These are phyloP conservation scores for Isoperla grammatica DNA, from an alignment of 2,888 invertebrate species.

Conservation along the genomic window DNA sequence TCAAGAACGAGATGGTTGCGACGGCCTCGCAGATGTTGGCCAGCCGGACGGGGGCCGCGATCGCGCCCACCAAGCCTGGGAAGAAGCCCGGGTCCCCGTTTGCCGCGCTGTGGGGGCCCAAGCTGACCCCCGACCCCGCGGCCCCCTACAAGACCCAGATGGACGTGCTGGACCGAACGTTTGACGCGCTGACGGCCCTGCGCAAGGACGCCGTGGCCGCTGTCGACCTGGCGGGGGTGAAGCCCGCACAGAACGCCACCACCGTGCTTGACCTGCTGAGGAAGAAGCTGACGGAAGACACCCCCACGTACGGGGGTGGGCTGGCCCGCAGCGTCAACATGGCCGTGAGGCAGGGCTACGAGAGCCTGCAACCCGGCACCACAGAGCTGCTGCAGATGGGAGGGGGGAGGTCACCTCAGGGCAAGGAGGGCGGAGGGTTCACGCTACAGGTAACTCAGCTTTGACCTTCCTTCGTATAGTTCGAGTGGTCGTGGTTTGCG, in stretches of 20 bases:
- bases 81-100: constrained; percentile 35
- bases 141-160: constrained; percentile 40
- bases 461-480: too few species aligned
- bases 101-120: constrained; percentile 28
- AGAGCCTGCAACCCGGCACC: constrained; percentile 41
- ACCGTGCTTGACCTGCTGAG: constrained; percentile 39
- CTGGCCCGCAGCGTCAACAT: constrained; percentile 35
- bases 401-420: constrained; percentile 39
- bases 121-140: constrained; percentile 33
- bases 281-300: constrained; percentile 34
- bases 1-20: constrained; percentile 26
- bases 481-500: too few species aligned
- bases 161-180: constrained; percentile 39
- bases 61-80: constrained; percentile 14
- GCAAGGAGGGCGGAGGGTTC: constrained; percentile 40
- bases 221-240: constrained; percentile 32
- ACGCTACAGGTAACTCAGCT: constrained; percentile 41
- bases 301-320: too few species aligned
- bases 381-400: constrained; percentile 41
- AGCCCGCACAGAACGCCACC: constrained; percentile 14
- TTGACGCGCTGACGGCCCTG: constrained; percentile 40
- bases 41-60: constrained; percentile 35
- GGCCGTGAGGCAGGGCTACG: constrained; percentile 42
- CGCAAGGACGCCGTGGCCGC: constrained; percentile 39
- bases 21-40: constrained; percentile 39